Conservation (phyloP, 2,888 invertebrate species). For the Mycalesis mineus region DNA sequence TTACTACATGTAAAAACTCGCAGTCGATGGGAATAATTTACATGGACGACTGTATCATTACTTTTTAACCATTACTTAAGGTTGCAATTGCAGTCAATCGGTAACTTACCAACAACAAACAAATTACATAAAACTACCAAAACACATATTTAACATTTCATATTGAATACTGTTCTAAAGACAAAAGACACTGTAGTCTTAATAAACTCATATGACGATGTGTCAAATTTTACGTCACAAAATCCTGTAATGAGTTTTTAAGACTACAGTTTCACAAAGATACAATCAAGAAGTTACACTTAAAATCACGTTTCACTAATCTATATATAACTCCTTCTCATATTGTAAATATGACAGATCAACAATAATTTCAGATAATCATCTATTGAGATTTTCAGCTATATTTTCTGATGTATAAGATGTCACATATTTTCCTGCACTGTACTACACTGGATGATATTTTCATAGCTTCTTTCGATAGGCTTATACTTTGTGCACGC, state of each 20-base stretch:
- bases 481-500: conserved; percentile 58
- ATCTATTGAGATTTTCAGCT: conserved; percentile 63
- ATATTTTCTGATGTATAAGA: conserved; percentile 68
- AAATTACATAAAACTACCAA: neutral
- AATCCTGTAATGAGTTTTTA: neutral
- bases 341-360: conserved; percentile 61
- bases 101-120: too few species aligned
- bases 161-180: neutral
- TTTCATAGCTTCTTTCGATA: conserved; percentile 70
- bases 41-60: too few species aligned
- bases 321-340: conserved; percentile 56
- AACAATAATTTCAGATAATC: conserved; percentile 64
- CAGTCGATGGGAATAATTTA: too few species aligned
- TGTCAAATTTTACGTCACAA: neutral
- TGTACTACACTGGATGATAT: conserved; percentile 63
- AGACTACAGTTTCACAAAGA: neutral
- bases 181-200: too few species aligned
- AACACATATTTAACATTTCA: neutral
- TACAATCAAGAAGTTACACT: neutral
- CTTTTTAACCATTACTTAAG: too few species aligned
- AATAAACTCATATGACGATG: neutral
- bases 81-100: too few species aligned
- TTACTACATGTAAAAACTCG: too few species aligned
- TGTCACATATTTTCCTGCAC: conserved; percentile 66
- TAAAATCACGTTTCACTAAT: conserved; percentile 50